These are phyloP conservation scores for Natrix natrix DNA, from an alignment of 2,797 vertebrate genomes.

Conservation along the genomic window DNA sequence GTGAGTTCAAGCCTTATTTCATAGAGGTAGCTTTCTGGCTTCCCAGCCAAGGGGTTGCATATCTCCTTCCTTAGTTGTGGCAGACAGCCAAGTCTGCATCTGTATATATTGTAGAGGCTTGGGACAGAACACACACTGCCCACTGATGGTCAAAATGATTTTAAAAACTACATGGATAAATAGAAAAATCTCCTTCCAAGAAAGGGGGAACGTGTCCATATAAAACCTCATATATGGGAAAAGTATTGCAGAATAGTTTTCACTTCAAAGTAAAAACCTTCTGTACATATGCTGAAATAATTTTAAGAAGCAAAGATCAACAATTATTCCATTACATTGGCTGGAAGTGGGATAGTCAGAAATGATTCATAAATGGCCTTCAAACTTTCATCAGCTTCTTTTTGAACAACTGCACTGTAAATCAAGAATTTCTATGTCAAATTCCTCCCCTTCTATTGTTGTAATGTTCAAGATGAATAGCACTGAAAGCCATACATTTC, in stretches of 20 bases:
- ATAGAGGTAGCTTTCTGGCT: no score
- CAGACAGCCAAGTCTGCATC: no score
- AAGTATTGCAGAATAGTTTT: not conserved
- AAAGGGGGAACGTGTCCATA: not conserved
- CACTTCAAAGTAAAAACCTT: not conserved
- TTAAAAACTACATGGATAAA: not conserved
- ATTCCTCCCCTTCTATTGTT: not conserved
- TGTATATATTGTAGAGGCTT: no score
- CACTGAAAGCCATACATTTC: accelerated
- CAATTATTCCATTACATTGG: not conserved
- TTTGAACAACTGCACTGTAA: not conserved
- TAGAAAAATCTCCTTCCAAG: not conserved
- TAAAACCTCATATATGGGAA: not conserved
- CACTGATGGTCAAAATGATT: not conserved
- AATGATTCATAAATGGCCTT: not conserved
- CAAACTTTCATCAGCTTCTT: not conserved
- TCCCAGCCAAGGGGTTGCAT: no score
- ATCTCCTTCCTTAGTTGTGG: no score
- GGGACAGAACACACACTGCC: not conserved
- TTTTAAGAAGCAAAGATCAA: not conserved
- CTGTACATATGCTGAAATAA: not conserved
- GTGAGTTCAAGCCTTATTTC: no score
- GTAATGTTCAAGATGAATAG: not conserved
- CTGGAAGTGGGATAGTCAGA: not conserved
- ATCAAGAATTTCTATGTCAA: not conserved